A percentile compares a stretch with the other conserved stretches of the same genome.
Evolutionary conservation across 1,140 invertebrate species (phyloP).

Genomic region (Bactericera cockerelli): DNA sequence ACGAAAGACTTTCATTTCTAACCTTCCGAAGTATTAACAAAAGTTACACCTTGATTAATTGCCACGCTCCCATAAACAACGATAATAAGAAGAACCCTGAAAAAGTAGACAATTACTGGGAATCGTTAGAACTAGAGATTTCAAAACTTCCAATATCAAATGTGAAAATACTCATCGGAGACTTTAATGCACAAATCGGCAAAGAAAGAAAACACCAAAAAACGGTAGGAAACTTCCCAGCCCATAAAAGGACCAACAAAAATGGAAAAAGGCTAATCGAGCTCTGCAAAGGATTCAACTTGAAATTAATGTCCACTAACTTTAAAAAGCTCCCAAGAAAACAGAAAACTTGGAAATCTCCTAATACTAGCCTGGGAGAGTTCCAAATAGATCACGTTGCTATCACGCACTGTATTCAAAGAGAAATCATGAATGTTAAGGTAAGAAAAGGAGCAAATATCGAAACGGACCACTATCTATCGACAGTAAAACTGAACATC

Average conservation of each 20-base stretch:
- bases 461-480: background rate
- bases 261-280: background rate
- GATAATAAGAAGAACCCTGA: background rate
- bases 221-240: background rate
- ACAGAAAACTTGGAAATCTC: slow-evolving; percentile 4
- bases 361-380: background rate
- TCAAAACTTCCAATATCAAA: slow-evolving; percentile 5
- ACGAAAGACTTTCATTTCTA: background rate
- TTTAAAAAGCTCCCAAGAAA: background rate
- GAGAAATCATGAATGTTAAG: slow-evolving; percentile 1
- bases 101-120: background rate
- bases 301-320: background rate
- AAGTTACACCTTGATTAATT: background rate
- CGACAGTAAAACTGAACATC: background rate
- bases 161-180: slow-evolving; percentile 17
- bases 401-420: background rate
- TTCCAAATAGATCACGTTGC: slow-evolving; percentile 2
- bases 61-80: background rate
- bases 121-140: background rate
- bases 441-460: background rate
- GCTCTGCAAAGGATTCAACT: background rate
- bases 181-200: slow-evolving; percentile 16
- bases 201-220: slow-evolving; percentile 8
- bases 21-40: background rate
- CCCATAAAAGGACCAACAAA: background rate